Percentiles rank a stretch among this genome's conserved stretches.
Evolutionary conservation across 2,888 invertebrate genomes (phyloP).

Genomic region (Aphodius granarius): DNA sequence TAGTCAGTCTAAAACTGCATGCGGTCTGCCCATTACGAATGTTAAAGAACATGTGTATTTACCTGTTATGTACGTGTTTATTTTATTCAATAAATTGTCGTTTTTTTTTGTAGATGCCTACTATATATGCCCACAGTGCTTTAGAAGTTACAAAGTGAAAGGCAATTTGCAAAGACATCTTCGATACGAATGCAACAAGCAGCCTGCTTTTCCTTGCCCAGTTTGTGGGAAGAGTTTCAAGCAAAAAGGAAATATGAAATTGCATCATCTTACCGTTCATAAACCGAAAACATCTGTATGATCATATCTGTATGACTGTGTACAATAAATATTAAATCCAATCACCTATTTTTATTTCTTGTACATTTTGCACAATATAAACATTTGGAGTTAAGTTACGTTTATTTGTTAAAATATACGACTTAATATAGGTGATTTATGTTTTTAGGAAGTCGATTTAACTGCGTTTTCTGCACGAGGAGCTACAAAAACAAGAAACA

Average conservation of each 20-base stretch:
- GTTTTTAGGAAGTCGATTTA: neutral
- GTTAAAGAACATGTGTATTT: neutral
- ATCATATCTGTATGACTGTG: too few relatives aligned
- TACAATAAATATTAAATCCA: too few relatives aligned
- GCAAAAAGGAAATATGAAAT: neutral
- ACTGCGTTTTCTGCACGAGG: conserved; percentile 70
- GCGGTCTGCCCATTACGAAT: neutral
- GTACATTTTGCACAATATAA: too few relatives aligned
- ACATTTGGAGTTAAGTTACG: too few relatives aligned
- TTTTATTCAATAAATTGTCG: neutral
- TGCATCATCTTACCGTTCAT: conserved; percentile 28
- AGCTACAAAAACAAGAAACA: conserved; percentile 73
- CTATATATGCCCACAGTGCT: neutral
- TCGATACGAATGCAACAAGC: conserved; percentile 41
- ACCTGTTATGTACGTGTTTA: neutral
- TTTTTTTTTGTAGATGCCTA: neutral
- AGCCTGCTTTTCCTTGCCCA: neutral
- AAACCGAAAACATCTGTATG: too few relatives aligned
- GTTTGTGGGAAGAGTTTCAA: neutral
- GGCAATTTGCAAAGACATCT: neutral
- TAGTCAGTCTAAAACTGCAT: too few relatives aligned
- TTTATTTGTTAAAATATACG: too few relatives aligned
- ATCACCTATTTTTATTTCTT: too few relatives aligned
- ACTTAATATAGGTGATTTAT: too few relatives aligned
- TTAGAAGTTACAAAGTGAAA: neutral